Evolutionary conservation across 2,797 vertebrate genomes (phyloP).

Genomic region (Etheostoma perlongum): DNA sequence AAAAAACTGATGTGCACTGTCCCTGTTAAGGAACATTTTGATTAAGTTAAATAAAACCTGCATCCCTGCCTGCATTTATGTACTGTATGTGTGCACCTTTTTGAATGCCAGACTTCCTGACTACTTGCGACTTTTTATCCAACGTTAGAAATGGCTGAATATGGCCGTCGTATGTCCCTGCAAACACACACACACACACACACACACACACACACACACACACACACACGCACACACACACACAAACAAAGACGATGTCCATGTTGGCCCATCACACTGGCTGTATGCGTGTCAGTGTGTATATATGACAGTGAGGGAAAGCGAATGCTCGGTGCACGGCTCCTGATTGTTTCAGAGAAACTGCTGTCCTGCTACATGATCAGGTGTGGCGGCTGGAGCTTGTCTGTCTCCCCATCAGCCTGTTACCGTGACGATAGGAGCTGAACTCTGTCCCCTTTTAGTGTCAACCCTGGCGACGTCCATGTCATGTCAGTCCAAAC

Average conservation of each 20-base stretch:
- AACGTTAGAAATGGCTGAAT: conserved; percentile 41
- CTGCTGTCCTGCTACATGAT: conserved; percentile 56
- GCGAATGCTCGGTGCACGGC: conserved; percentile 25
- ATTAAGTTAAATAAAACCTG: too few relatives aligned
- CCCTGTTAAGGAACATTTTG: background rate
- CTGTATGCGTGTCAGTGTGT: conserved; percentile 13
- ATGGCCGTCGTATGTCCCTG: conserved; percentile 30
- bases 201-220: too few relatives aligned
- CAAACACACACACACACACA: background rate
- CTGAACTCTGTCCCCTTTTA: conserved; percentile 82
- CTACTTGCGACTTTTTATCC: background rate
- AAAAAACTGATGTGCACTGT: background rate
- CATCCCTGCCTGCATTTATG: background rate
- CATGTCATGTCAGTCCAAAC: conserved; percentile 62
- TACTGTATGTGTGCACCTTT: background rate
- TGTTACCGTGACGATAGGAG: conserved; percentile 75
- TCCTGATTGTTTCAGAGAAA: conserved; percentile 36
- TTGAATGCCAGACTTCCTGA: background rate
- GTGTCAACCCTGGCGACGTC: conserved; percentile 74
- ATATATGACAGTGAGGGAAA: conserved; percentile 42
- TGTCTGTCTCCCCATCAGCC: conserved; percentile 76
- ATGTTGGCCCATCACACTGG: conserved; percentile 9
- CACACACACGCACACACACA: too few relatives aligned
- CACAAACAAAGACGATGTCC: conserved; percentile 14
- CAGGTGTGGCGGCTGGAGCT: conserved; percentile 74